Base-by-base conservation (phyloP, 2,888 invertebrate genomes). In the Epiblema foenella region DNA sequence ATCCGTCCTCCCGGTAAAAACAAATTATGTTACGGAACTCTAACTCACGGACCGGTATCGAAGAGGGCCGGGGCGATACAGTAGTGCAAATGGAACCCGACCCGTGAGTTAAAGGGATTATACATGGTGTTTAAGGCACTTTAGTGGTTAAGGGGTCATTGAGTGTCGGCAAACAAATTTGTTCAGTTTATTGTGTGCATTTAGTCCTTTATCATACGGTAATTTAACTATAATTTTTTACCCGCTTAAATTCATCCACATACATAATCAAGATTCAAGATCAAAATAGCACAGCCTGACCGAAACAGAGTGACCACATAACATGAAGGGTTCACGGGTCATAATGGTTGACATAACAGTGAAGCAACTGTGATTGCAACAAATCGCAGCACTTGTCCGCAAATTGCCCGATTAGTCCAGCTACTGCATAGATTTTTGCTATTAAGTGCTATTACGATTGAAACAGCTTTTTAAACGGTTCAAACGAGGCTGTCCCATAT, bases 31-130 rank as follows among this genome's bases (percentile, higher is more conserved):
- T 33, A 69, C 54, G 63, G 67, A 58, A 54, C 73, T 64, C 58
- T 49, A 68, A 73, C n/a, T 49, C 42, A 24, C 66, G 72, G 77
- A 80, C 81, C 83, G 80, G 81, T 74, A 76, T 74, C 78, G 79
- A 78, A 78, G 76, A 77, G 73, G 77, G 82, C 78, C 83, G 76
- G 81, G 79, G 80, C 82, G 77, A 83, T 82, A 90, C 91, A 87
- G 91, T 91, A 91, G 91, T 91, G 79, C 79, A 81, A 84, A 85
- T 75, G 90, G 79, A 90, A 91, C 89, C 81, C 79, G 90, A 91
- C 89, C 90, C 83, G 83, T 79, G 76, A 77, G 75, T 83, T 82
- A 77, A 70, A 84, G 77, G 79, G 89, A 89, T 85, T 89, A 78
- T 74, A 89, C 87, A 86, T 81, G 83, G 79, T 70, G 70, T 56